These are phyloP conservation scores for Pimpla rufipes DNA, from an alignment of 2,888 invertebrate species.

Conservation along the genomic window DNA sequence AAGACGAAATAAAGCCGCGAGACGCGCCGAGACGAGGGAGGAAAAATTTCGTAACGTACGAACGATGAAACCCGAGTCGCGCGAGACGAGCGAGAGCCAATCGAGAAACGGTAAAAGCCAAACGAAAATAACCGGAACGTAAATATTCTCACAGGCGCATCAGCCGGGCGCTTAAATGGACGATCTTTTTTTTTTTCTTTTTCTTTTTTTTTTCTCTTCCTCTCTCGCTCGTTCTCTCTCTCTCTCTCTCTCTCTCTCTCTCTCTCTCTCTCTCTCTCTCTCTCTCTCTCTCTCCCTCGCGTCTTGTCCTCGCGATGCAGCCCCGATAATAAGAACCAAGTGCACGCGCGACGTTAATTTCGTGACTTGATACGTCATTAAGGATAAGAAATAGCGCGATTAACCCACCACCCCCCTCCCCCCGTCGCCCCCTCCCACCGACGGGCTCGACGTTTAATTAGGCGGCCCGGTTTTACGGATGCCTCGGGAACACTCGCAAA, in stretches of 20 bases:
- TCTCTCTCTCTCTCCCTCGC: conserved; percentile 39
- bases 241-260: conserved; percentile 25
- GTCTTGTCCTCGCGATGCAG: conserved; percentile 54
- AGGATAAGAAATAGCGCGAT: conserved; percentile 79
- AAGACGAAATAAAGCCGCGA: conserved; percentile 46
- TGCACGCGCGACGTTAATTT: conserved; percentile 75
- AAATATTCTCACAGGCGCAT: conserved; percentile 63
- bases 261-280: conserved; percentile 5
- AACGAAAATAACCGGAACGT: conserved; percentile 70
- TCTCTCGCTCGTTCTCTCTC: no score
- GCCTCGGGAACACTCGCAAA: conserved; percentile 74
- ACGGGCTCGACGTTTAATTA: conserved; percentile 76
- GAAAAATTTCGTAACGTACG: conserved; percentile 61
- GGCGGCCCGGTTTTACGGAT: conserved; percentile 75
- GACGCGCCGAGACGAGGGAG: conserved; percentile 24
- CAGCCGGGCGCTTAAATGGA: conserved; percentile 46
- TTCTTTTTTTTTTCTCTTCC: conserved; percentile 39
- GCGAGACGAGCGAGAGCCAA: conserved; percentile 60
- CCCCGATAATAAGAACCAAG: conserved; percentile 59
- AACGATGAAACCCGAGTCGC: conserved; percentile 62
- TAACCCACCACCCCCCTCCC: conserved; percentile 72
- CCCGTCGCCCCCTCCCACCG: conserved; percentile 24
- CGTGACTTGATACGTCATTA: conserved; percentile 80
- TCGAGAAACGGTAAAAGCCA: conserved; percentile 68
- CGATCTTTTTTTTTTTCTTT: conserved; percentile 25